Percentiles rank a stretch among this genome's conserved stretches.
Evolutionary conservation across 2,113 vertebrate genomes (phyloP).

Genomic region (Halcyon senegalensis): DNA sequence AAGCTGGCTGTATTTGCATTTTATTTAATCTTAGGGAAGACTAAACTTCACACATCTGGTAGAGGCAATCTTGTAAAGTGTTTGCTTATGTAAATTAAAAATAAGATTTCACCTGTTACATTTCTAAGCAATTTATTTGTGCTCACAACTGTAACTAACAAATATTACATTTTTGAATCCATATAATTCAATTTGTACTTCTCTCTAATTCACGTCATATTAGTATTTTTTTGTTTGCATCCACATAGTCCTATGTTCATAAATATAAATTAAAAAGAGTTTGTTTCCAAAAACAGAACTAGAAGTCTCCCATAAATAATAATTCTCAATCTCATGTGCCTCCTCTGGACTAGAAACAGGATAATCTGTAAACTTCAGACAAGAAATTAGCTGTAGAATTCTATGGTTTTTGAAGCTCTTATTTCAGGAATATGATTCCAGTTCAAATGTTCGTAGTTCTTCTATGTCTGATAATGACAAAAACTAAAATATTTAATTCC

Average conservation of each 20-base stretch:
- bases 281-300: neutral
- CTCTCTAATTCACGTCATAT: slow-evolving; percentile 23
- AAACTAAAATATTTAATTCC: neutral
- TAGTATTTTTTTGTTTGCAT: slow-evolving; percentile 37
- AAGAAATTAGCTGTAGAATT: neutral
- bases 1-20: slow-evolving; percentile 47
- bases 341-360: neutral
- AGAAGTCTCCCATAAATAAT: neutral
- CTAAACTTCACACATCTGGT: slow-evolving; percentile 55
- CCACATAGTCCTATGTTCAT: neutral
- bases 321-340: neutral
- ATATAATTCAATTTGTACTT: slow-evolving; percentile 65
- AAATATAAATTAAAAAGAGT: neutral
- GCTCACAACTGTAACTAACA: slow-evolving; percentile 62
- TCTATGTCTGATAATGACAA: neutral
- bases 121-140: slow-evolving; percentile 63
- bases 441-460: neutral
- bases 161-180: slow-evolving; percentile 58
- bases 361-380: neutral
- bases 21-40: slow-evolving; percentile 54
- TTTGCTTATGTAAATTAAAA: slow-evolving; percentile 66
- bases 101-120: slow-evolving; percentile 58
- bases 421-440: neutral
- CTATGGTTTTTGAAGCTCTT: neutral
- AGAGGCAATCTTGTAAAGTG: slow-evolving; percentile 52